phyloP scores from a whole-genome alignment of 2,888 invertebrate species.

The Diaprepes abbreviatus region DNA sequence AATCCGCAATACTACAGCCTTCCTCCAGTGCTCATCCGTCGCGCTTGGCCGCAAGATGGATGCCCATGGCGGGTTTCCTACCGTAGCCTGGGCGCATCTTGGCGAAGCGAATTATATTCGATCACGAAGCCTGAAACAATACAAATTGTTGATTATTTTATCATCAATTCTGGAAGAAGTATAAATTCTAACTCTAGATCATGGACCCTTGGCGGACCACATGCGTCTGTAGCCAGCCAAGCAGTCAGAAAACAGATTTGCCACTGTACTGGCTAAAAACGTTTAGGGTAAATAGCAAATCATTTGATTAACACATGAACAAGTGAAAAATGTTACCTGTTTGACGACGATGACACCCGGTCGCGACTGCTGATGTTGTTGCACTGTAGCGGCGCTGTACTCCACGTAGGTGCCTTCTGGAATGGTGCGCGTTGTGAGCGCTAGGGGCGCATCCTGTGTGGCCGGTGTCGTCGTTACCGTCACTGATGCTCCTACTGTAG shows the following conservation, averaged over 20 bases:
- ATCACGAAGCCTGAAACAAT: slow-evolving; percentile 73
- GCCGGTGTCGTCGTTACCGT: slow-evolving; percentile 73
- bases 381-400: slow-evolving; percentile 68
- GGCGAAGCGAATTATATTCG: slow-evolving; percentile 69
- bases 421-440: slow-evolving; percentile 69
- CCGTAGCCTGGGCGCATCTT: slow-evolving; percentile 51
- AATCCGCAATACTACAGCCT: slow-evolving; percentile 22
- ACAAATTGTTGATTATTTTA: neutral
- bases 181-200: no score
- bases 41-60: slow-evolving; percentile 52
- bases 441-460: slow-evolving; percentile 72
- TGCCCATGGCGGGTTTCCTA: slow-evolving; percentile 49
- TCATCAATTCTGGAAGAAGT: no score
- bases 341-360: slow-evolving; percentile 94
- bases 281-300: no score
- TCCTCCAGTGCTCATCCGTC: slow-evolving; percentile 44
- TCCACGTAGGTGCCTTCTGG: slow-evolving; percentile 71
- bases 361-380: slow-evolving; percentile 77
- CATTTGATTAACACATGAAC: neutral
- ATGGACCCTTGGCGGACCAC: no score
- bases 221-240: no score
- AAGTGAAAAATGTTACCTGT: slow-evolving; percentile 66
- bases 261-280: no score
- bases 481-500: slow-evolving; percentile 77
- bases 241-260: neutral